Percentiles rank a stretch among this genome's conserved stretches.
Evolutionary conservation across 2,113 vertebrate species (phyloP).

Genomic region (Petroica traversi): DNA sequence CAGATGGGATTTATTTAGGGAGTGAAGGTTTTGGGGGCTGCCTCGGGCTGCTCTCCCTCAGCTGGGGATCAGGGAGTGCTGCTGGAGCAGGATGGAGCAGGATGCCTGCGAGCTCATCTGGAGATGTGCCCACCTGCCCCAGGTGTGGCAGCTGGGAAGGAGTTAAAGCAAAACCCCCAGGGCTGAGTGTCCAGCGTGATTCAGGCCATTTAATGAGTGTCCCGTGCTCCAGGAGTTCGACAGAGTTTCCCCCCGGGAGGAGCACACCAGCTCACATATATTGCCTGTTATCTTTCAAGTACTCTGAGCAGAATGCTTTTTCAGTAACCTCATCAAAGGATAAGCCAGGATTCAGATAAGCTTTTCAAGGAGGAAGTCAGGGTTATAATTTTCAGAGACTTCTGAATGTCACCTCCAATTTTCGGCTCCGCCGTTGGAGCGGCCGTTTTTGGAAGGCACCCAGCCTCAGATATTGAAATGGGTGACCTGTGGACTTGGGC

Average conservation of each 20-base stretch:
- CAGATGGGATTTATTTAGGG: rapidly evolving
- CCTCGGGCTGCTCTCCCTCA: rapidly evolving
- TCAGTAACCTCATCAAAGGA: constrained; percentile 82
- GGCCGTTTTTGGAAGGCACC: constrained; percentile 67
- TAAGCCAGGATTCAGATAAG: constrained; percentile 82
- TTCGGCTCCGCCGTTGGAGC: constrained; percentile 70
- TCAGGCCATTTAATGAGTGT: constrained; percentile 59
- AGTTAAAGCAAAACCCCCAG: neutral
- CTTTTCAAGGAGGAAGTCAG: constrained; percentile 81
- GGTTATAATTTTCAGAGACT: constrained; percentile 84
- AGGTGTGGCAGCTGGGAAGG: neutral
- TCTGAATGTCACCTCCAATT: constrained; percentile 86
- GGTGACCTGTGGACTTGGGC: constrained; percentile 68
- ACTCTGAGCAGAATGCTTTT: constrained; percentile 69
- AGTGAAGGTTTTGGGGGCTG: neutral
- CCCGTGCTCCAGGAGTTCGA: constrained; percentile 21
- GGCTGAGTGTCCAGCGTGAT: neutral
- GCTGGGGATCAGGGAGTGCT: rapidly evolving
- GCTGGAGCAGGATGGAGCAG: rapidly evolving
- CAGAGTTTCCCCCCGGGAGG: constrained; percentile 63
- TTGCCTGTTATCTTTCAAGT: constrained; percentile 76
- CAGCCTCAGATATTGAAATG: constrained; percentile 80
- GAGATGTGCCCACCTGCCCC: neutral
- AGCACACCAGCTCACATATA: constrained; percentile 22
- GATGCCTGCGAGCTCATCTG: neutral